Conservation (phyloP, 2,888 invertebrate species). For the Euspilapteryx auroguttella region DNA sequence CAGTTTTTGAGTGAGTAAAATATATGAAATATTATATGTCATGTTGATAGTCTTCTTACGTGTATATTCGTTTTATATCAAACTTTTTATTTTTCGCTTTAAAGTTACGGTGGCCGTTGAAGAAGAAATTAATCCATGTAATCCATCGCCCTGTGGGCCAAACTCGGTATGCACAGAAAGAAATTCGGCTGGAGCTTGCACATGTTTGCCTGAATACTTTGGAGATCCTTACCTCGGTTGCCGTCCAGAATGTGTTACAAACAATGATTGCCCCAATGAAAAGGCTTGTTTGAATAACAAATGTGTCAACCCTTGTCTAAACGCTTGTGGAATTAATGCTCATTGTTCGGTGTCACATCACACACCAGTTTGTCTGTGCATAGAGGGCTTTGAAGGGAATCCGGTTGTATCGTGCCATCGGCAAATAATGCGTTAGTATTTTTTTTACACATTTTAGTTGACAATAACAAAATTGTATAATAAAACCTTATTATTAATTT, state of each 20-base stretch:
- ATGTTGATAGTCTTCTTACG: conserved; percentile 1
- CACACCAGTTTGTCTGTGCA: conserved; percentile 78
- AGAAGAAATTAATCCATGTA: conserved; percentile 74
- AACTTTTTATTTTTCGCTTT: too few species aligned
- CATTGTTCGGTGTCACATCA: conserved; percentile 82
- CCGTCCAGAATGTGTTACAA: conserved; percentile 81
- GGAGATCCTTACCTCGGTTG: conserved; percentile 88
- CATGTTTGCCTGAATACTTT: conserved; percentile 78
- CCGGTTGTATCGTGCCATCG: conserved; percentile 64
- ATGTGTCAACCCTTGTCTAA: conserved; percentile 82
- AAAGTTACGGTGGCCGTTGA: conserved; percentile 62
- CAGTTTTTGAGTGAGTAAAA: conserved; percentile 46
- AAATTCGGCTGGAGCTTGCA: conserved; percentile 81
- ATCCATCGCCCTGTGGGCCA: conserved; percentile 84
- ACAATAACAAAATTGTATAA: background rate
- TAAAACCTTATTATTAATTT: conserved; percentile 16
- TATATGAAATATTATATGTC: background rate
- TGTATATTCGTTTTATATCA: too few species aligned
- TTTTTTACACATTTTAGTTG: background rate
- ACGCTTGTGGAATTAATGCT: conserved; percentile 79
- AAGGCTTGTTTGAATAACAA: conserved; percentile 84
- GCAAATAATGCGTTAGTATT: conserved; percentile 39
- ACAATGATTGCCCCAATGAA: conserved; percentile 76
- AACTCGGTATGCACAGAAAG: conserved; percentile 83
- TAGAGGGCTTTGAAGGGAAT: conserved; percentile 78